Evolutionary conservation across 1,140 invertebrate species (phyloP), one percentile per base, ranked within the genome.

Genomic region (Chrysomallon squamiferum): DNA sequence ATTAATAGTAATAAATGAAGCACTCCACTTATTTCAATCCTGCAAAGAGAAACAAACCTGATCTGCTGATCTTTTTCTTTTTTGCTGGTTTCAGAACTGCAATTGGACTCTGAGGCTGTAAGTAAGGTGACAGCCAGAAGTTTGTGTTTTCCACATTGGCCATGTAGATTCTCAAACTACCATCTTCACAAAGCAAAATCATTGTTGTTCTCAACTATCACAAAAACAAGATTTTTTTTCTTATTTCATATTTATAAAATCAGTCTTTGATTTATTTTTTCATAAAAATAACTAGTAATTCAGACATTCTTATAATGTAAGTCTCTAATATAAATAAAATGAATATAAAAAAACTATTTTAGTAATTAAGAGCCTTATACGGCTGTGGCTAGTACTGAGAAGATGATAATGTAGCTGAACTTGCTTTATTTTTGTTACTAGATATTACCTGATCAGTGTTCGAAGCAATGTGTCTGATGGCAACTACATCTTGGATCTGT

Each of bases 111-210:
- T 80, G 75, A 5, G 83, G 83, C 63, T 87, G 83, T 56, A 87
- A 75, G 74, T 68, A 77, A 9, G 78, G 82, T 22, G 79, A 81
- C 64, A 88, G 73, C 88, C 88, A 89, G 74, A 81, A 88, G 66
- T 85, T 85, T 22, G 88, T 88, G 35, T 82, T 80, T 45, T 89
- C 88, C 3, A 86, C 78, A 63, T 88, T 87, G 18, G 88, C 88
- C 83, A 87, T 88, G 75, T 88, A 89, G 81, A 98, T 97, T 58
- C 95, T 89, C 30, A 98, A 84, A 79, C 95, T 97, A 29, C 96
- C 96, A 87, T 98, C 96, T 85, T 99, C 96, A 86, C 96, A 98
- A 3, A 99, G 87, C 0, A 98, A 83, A 59, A 98, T 94, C 32
- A 98, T 87, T 0, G 96, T 98, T 0, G 95, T 98, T 76, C 94